These are phyloP conservation scores for Nycticryphes semicollaris DNA, from an alignment of 2,113 vertebrate genomes.

Conservation along the genomic window DNA sequence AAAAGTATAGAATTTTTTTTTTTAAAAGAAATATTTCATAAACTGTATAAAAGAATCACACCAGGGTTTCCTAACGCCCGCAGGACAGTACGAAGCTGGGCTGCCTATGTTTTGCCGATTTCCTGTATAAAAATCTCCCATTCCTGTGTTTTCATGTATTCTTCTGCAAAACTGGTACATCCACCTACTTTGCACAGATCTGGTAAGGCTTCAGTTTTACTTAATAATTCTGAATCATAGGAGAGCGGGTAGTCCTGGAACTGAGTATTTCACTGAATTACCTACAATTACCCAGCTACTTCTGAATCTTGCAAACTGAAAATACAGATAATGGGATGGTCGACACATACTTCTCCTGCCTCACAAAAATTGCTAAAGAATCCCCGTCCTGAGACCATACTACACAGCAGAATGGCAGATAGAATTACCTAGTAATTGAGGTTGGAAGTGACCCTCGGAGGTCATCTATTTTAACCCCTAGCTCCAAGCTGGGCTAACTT, in stretches of 20 bases:
- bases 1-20: not conserved
- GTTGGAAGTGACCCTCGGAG: not conserved
- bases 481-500: not conserved
- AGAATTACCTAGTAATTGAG: not conserved
- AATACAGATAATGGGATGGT: not conserved
- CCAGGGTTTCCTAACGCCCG: not conserved
- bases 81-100: not conserved
- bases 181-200: not conserved
- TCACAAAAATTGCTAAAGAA: not conserved
- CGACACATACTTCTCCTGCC: not conserved
- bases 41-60: not conserved
- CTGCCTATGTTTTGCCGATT: not conserved
- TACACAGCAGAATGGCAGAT: not conserved
- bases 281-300: not conserved
- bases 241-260: not conserved
- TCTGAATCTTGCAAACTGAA: not conserved
- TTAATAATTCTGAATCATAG: not conserved
- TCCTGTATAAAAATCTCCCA: not conserved
- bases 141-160: not conserved
- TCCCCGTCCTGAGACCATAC: rapidly evolving
- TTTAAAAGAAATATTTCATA: not conserved
- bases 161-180: not conserved
- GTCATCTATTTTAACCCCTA: constrained; percentile 31
- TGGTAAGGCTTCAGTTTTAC: not conserved
- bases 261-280: not conserved